These are phyloP conservation scores for Neoascia interrupta DNA, from an alignment of 2,888 invertebrate genomes.

Conservation along the genomic window DNA sequence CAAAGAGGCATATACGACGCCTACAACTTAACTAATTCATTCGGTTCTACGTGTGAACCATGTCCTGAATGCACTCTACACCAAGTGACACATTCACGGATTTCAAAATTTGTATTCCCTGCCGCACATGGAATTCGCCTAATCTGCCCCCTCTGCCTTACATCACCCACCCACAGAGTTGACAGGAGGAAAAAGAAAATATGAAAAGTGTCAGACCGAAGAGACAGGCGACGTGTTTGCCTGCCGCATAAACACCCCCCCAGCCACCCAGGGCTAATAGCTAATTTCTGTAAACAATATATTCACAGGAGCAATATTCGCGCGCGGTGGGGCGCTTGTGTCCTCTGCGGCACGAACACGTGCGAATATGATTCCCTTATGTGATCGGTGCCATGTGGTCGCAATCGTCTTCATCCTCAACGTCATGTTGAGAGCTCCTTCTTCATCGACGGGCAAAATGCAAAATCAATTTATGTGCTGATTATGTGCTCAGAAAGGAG, in stretches of 20 bases:
- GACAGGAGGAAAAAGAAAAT: too few relatives aligned
- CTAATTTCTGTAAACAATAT: conserved; percentile 55
- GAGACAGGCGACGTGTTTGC: conserved; percentile 29
- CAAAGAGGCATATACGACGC: too few relatives aligned
- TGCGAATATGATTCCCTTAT: conserved; percentile 59
- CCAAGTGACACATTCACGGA: too few relatives aligned
- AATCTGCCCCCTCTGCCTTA: background rate
- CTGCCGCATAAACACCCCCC: conserved; percentile 43
- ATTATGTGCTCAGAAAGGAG: conserved; percentile 58
- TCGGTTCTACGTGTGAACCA: too few relatives aligned
- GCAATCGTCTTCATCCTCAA: conserved; percentile 23
- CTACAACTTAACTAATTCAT: too few relatives aligned
- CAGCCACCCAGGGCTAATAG: conserved; percentile 47
- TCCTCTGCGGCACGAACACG: conserved; percentile 41
- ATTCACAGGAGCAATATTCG: conserved; percentile 11
- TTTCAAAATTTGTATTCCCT: background rate
- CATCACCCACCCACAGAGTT: background rate
- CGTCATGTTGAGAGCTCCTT: background rate
- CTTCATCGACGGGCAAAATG: conserved; percentile 31
- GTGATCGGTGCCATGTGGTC: conserved; percentile 57
- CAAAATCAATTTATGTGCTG: conserved; percentile 60
- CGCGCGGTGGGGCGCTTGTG: conserved; percentile 5
- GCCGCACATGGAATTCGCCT: background rate
- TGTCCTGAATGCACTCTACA: too few relatives aligned
- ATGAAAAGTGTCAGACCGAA: background rate